Evolutionary conservation across 2,113 vertebrate genomes (phyloP).

Genomic region (Phocoena sinus): DNA sequence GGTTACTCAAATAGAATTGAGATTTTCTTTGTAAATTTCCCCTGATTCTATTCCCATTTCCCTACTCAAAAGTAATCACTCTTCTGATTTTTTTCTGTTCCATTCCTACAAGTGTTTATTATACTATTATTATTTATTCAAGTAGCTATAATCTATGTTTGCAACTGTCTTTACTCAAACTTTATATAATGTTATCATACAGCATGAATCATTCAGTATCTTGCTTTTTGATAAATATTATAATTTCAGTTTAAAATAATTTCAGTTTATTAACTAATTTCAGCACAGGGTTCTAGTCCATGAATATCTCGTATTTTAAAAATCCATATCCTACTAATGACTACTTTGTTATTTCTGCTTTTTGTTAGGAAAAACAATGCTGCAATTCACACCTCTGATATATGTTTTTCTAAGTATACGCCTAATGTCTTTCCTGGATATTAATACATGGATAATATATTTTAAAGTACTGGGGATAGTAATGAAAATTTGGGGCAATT

Average conservation of each 20-base stretch:
- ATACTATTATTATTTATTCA: conserved; percentile 35
- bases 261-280: not conserved
- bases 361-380: not conserved
- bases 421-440: not conserved
- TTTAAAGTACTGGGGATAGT: not conserved
- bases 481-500: not conserved
- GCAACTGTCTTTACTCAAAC: not conserved
- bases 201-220: conserved; percentile 22
- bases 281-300: not conserved
- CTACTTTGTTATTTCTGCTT: not conserved
- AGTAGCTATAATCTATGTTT: conserved; percentile 11
- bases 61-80: not conserved
- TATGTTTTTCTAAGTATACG: not conserved
- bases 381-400: not conserved
- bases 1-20: not conserved
- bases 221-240: conserved; percentile 1
- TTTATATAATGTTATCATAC: not conserved
- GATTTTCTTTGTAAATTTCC: not conserved
- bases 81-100: not conserved
- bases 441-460: not conserved
- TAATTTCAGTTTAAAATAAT: not conserved
- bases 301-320: not conserved
- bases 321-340: not conserved
- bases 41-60: not conserved
- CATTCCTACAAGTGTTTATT: conserved; percentile 17